These are phyloP conservation scores for Brassicogethes aeneus DNA, from an alignment of 2,888 invertebrate species.

Conservation along the genomic window DNA sequence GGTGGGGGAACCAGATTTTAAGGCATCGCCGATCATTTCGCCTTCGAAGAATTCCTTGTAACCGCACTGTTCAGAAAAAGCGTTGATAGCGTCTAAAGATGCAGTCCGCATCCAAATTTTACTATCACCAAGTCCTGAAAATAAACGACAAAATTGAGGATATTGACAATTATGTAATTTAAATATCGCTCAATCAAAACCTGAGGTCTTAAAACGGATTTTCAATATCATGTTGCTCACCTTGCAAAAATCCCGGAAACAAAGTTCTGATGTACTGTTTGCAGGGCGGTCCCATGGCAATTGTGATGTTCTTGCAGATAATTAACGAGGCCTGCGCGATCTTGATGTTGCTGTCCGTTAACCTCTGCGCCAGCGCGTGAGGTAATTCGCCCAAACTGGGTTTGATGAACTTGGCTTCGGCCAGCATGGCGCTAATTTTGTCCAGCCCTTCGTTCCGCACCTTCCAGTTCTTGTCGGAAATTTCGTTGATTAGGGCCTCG, in stretches of 20 bases:
- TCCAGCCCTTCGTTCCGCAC: conserved; percentile 59
- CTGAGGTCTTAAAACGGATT: too few species aligned
- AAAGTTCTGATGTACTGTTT: conserved; percentile 71
- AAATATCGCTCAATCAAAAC: too few species aligned
- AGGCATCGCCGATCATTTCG: too few species aligned
- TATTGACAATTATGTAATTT: too few species aligned
- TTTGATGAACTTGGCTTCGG: conserved; percentile 72
- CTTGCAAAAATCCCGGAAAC: too few species aligned
- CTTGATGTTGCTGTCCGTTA: conserved; percentile 88
- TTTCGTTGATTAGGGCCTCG: conserved; percentile 67
- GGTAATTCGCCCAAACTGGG: conserved; percentile 78
- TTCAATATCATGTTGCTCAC: too few species aligned
- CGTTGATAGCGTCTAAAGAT: too few species aligned
- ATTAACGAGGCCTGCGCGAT: conserved; percentile 76
- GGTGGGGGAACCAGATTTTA: too few species aligned
- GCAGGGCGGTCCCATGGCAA: conserved; percentile 73
- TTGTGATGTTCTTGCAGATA: conserved; percentile 73
- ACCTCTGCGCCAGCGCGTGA: conserved; percentile 63
- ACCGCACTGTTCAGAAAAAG: too few species aligned
- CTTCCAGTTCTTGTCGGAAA: conserved; percentile 91
- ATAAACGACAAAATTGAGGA: too few species aligned
- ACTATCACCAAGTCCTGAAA: conserved; percentile 54
- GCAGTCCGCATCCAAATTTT: too few species aligned
- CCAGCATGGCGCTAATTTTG: conserved; percentile 62
- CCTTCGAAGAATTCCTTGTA: too few species aligned